These are phyloP conservation scores for Busseola fusca DNA, from an alignment of 2,888 invertebrate genomes.

Conservation along the genomic window DNA sequence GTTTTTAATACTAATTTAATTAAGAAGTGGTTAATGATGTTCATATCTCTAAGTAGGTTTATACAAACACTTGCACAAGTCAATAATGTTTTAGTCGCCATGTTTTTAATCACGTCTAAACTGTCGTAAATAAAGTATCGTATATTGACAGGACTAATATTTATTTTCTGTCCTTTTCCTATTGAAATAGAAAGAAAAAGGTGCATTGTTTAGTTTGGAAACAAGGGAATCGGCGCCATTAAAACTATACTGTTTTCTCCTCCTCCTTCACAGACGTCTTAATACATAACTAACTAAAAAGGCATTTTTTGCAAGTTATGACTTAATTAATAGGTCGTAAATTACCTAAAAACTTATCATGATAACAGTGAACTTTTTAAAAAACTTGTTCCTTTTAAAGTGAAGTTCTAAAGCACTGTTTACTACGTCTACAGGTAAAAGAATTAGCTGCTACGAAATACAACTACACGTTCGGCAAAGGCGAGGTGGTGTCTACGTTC, in stretches of 20 bases:
- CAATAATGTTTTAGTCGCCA: not conserved
- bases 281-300: constrained; percentile 8
- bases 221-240: too few relatives aligned
- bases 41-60: too few relatives aligned
- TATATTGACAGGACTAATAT: too few relatives aligned
- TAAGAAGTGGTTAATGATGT: not conserved
- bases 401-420: not conserved
- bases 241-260: not conserved
- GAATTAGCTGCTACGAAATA: constrained; percentile 91
- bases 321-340: constrained; percentile 14
- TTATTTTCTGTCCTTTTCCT: too few relatives aligned
- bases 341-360: not conserved
- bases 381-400: constrained; percentile 1
- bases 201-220: too few relatives aligned
- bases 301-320: not conserved
- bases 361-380: not conserved
- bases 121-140: too few relatives aligned
- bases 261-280: not conserved
- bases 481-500: constrained; percentile 95
- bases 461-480: constrained; percentile 92
- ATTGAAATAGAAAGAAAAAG: too few relatives aligned
- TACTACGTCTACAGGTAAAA: constrained; percentile 89
- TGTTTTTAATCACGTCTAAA: too few relatives aligned
- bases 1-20: not conserved
- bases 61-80: not conserved